Percentiles rank a stretch among this genome's conserved stretches.
These are phyloP conservation scores for Cyanistes caeruleus DNA, from an alignment of 2,113 vertebrate species.

Conservation along the genomic window DNA sequence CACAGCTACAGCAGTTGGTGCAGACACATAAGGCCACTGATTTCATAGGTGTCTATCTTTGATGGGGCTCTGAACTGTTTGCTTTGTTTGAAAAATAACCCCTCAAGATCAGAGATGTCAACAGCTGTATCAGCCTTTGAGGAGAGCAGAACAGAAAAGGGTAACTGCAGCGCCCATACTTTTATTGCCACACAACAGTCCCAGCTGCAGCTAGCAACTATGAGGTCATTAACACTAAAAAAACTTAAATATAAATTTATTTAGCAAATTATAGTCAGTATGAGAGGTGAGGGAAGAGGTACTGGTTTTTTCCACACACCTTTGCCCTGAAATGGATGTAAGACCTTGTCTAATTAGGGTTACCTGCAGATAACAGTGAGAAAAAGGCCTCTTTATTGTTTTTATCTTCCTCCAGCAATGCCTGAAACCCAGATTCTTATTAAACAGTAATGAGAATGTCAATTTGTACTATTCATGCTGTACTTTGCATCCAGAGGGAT, in stretches of 20 bases:
- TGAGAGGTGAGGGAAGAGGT: background rate
- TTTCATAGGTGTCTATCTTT: background rate
- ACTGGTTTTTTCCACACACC: background rate
- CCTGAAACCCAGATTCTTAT: background rate
- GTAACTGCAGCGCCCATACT: background rate
- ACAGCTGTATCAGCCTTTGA: background rate
- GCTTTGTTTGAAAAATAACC: background rate
- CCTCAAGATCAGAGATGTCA: background rate
- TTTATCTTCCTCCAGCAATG: background rate
- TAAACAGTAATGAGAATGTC: background rate
- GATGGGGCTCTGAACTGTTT: background rate
- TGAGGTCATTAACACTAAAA: background rate
- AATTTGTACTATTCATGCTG: background rate
- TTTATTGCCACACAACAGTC: background rate
- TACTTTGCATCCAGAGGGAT: background rate
- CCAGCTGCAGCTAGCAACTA: background rate
- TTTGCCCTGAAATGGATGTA: background rate
- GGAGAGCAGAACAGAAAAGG: background rate
- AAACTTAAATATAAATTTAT: background rate
- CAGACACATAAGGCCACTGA: background rate
- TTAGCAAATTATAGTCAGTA: background rate
- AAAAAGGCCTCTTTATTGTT: background rate
- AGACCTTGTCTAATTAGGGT: background rate
- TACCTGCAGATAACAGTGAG: background rate
- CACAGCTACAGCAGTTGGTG: background rate